Percentiles rank a stretch among this genome's conserved stretches.
phyloP scores from a whole-genome alignment of 2,888 invertebrate genomes.

The Ormyrus nitidulus region DNA sequence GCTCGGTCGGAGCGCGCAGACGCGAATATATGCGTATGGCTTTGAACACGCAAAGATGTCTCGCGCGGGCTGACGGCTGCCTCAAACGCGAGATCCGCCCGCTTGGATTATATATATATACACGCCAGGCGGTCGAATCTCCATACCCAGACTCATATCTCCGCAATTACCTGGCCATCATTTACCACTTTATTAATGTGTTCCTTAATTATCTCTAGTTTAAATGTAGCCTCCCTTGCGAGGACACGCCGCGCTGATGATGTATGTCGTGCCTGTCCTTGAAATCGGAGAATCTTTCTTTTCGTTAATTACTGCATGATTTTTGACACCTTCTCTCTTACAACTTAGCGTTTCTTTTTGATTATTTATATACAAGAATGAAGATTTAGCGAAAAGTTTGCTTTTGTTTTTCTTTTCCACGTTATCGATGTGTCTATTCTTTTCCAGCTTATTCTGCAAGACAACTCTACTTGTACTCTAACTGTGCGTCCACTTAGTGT shows the following conservation, averaged over 20 bases:
- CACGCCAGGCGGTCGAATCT: background rate
- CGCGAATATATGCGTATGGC: slow-evolving; percentile 8
- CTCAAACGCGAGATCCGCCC: slow-evolving; percentile 4
- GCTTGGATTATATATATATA: background rate
- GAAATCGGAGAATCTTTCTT: slow-evolving; percentile 33
- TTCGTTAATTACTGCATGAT: slow-evolving; percentile 37
- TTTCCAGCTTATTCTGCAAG: background rate
- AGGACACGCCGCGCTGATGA: slow-evolving; percentile 19
- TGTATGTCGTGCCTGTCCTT: slow-evolving; percentile 30
- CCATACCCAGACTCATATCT: slow-evolving; percentile 40
- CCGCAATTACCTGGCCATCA: slow-evolving; percentile 34
- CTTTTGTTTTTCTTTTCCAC: background rate
- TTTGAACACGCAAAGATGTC: slow-evolving; percentile 48
- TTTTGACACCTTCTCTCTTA: slow-evolving; percentile 6
- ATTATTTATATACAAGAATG: slow-evolving; percentile 25
- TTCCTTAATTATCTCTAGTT: slow-evolving; percentile 5
- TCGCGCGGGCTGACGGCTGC: slow-evolving; percentile 29
- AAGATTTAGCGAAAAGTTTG: background rate
- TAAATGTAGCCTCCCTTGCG: slow-evolving; percentile 6
- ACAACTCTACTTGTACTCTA: no score
- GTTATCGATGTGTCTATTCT: slow-evolving; percentile 12
- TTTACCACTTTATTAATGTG: background rate
- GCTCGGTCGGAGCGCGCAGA: slow-evolving; percentile 7
- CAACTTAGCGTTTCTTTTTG: slow-evolving; percentile 13
- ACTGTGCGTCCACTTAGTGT: no score